Evolutionary conservation across 2,113 vertebrate genomes (phyloP), one percentile per base, ranked within the genome.

Genomic region (Microcebus griseorufus): DNA sequence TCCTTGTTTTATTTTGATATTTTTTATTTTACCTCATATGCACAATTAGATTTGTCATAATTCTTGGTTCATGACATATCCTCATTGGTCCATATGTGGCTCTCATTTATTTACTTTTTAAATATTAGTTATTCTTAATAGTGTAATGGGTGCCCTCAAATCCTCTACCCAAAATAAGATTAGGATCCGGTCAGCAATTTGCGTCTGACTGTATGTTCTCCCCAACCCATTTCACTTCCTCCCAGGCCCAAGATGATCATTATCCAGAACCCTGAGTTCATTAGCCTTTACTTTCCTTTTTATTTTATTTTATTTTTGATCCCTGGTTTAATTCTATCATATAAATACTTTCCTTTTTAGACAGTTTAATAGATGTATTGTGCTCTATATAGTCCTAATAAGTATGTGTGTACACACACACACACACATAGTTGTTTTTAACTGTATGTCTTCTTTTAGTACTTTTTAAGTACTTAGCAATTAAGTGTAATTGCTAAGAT

Each of bases 51-150:
- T 18, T 88, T n/a, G 39, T 9, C 25, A 42, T 95, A 65, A 67
- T 89, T 32, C 34, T 79, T n/a, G 18, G 32, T 72, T n/a, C 64
- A 58, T 73, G 55, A 79, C 4, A 39, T 94, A 78, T 39, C 76
- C 17, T 88, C 70, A 91, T 60, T 82, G 34, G 42, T 88, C 37
- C 20, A n/a, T n/a, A 58, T 17, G 25, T 42, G 34, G 2, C 64
- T 93, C 9, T 55, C 53, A 48, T 83, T 83, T 60, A 65, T 34
- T 93, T 91, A 60, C 82, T 78, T 87, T 94, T 55, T 9, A 81
- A 84, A 53, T 95, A 85, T 27, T 29, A 60, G 82, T 89, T 88
- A 64, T 90, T 90, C 81, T 94, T 42, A 96, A 39, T 78, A 78
- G 70, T 78, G 9, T 58, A 42, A 85, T 53, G 83, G 72, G 7